Conservation (phyloP, 2,113 vertebrate species). For the Capreolus pygargus region DNA sequence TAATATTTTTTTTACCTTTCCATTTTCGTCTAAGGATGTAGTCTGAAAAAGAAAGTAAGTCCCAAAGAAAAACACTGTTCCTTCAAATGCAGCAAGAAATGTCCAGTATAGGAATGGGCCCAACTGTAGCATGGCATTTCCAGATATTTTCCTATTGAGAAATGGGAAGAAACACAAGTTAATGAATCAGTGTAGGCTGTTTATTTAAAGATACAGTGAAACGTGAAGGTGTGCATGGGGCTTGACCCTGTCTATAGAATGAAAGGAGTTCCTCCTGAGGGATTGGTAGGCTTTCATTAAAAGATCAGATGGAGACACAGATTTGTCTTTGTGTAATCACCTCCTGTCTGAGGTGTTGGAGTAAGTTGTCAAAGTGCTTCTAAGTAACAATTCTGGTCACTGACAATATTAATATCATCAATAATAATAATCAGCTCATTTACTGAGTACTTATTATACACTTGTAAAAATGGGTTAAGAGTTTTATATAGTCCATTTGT, state of each 20-base stretch:
- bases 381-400: background rate
- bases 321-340: background rate
- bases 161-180: slow-evolving; percentile 3
- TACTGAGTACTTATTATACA: background rate
- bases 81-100: slow-evolving; percentile 92
- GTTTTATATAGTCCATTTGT: background rate
- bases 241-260: background rate
- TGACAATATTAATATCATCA: background rate
- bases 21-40: slow-evolving; percentile 90
- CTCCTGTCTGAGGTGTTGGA: background rate
- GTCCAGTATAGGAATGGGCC: slow-evolving; percentile 95
- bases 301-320: background rate
- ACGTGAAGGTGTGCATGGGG: background rate
- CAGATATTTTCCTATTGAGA: slow-evolving; percentile 89
- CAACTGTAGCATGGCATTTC: slow-evolving; percentile 95
- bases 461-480: background rate
- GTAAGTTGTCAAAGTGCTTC: background rate
- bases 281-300: background rate
- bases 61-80: slow-evolving; percentile 95
- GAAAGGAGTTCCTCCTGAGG: background rate
- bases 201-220: slow-evolving; percentile 20
- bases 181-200: background rate
- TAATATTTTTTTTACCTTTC: slow-evolving; percentile 86
- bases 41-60: slow-evolving; percentile 91
- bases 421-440: background rate